Conservation (phyloP, 2,113 vertebrate genomes). For the Pelusios castaneus region DNA sequence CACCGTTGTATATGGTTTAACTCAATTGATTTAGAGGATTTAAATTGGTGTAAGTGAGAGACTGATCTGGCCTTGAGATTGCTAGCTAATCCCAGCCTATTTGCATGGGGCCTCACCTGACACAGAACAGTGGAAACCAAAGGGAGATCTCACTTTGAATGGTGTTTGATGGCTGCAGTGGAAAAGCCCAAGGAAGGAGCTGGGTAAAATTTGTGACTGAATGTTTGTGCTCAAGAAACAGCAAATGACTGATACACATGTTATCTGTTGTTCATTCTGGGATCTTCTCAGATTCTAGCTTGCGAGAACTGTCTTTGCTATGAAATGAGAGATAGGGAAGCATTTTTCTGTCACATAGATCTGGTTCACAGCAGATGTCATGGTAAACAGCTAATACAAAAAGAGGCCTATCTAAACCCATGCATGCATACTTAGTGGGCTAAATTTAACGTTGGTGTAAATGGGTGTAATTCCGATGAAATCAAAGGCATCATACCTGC, state of each 20-base stretch:
- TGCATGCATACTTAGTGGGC: not conserved
- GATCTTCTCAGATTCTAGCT: not conserved
- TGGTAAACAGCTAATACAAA: not conserved
- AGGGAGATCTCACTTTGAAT: not conserved
- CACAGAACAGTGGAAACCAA: not conserved
- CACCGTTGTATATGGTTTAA: not conserved
- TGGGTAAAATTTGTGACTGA: not conserved
- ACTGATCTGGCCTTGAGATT: not conserved
- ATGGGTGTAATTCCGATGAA: too few relatives aligned
- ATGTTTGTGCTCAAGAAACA: not conserved
- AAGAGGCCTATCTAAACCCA: not conserved
- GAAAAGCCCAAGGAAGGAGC: not conserved
- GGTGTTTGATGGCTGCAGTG: not conserved
- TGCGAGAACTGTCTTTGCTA: not conserved
- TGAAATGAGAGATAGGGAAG: not conserved
- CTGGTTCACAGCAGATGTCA: not conserved
- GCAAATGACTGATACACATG: not conserved
- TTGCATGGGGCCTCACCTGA: not conserved
- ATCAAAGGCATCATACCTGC: too few relatives aligned
- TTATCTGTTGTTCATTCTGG: not conserved
- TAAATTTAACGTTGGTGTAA: too few relatives aligned
- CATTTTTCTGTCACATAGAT: not conserved
- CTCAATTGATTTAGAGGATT: not conserved
- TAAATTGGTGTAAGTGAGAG: not conserved
- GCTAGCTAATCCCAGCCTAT: not conserved